Evolutionary conservation across 1,140 invertebrate genomes (phyloP).

Genomic region (Acromyrmex heyeri): DNA sequence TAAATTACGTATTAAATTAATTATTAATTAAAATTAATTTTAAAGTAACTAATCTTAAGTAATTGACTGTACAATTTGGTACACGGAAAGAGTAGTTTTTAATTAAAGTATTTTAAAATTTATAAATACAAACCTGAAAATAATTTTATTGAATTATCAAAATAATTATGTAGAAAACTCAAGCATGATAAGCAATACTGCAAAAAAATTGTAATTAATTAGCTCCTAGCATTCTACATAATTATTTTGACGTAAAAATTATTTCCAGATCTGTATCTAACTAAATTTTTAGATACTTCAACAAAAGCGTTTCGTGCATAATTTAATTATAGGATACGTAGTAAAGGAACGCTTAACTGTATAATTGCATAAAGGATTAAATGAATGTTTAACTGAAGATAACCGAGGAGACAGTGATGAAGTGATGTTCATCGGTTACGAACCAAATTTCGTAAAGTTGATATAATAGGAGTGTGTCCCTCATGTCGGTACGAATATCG

Average conservation of each 20-base stretch:
- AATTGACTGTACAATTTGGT: neutral
- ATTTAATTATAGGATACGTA: conserved; percentile 9
- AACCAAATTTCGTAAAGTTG: conserved; percentile 52
- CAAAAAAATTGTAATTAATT: too few relatives aligned
- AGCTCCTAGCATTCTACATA: too few relatives aligned
- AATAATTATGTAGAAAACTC: too few relatives aligned
- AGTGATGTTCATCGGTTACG: conserved; percentile 11
- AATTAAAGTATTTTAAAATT: too few relatives aligned
- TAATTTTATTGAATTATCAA: too few relatives aligned
- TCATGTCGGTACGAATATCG: conserved; percentile 21
- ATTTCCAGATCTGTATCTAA: too few relatives aligned
- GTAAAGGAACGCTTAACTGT: neutral
- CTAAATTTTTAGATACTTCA: too few relatives aligned
- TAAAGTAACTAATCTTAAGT: neutral
- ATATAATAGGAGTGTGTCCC: conserved; percentile 9
- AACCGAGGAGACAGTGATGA: conserved; percentile 46
- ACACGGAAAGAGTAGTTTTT: too few relatives aligned
- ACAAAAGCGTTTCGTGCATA: neutral
- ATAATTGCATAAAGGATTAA: conserved; percentile 38
- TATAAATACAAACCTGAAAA: too few relatives aligned
- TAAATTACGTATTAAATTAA: neutral
- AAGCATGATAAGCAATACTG: too few relatives aligned
- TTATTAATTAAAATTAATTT: neutral
- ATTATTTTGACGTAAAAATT: too few relatives aligned
- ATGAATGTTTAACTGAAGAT: conserved; percentile 36